phyloP scores from a whole-genome alignment of 2,113 vertebrate genomes.

The Mesembrinibis cayennensis region DNA sequence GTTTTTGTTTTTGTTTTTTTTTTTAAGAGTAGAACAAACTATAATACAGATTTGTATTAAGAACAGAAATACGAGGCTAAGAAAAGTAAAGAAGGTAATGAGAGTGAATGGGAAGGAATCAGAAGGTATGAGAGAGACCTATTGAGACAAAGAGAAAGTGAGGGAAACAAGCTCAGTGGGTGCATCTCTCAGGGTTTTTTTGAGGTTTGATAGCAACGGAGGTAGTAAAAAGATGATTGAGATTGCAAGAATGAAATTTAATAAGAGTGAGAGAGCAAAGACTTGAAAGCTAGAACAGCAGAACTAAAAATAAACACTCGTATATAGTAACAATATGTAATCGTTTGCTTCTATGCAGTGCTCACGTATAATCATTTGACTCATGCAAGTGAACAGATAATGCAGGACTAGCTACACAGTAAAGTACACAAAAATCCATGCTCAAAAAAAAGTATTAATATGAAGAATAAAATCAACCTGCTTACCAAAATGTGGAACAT shows the following conservation, averaged over 20 bases:
- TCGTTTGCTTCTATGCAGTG: not conserved
- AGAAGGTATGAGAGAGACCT: not conserved
- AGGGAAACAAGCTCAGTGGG: not conserved
- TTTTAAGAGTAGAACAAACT: not conserved
- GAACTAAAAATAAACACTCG: not conserved
- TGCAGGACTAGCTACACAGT: not conserved
- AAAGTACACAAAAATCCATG: not conserved
- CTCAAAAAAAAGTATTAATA: not conserved
- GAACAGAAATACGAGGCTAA: not conserved
- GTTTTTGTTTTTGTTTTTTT: not conserved
- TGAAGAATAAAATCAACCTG: not conserved
- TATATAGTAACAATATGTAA: not conserved
- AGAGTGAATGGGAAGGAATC: not conserved
- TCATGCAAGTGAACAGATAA: not conserved
- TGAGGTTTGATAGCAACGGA: not conserved
- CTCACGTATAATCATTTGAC: not conserved
- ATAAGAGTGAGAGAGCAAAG: not conserved
- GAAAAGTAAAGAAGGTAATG: not conserved
- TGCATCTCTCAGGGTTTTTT: not conserved
- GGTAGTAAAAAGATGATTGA: not conserved
- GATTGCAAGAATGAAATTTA: not conserved
- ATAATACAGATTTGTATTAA: not conserved
- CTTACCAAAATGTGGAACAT: constrained; percentile 94
- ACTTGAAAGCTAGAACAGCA: not conserved
- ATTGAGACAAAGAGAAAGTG: not conserved